Percentiles rank a stretch among this genome's conserved stretches.
These are phyloP conservation scores for Myotis planiceps DNA, from an alignment of 2,797 vertebrate genomes.

Conservation along the genomic window DNA sequence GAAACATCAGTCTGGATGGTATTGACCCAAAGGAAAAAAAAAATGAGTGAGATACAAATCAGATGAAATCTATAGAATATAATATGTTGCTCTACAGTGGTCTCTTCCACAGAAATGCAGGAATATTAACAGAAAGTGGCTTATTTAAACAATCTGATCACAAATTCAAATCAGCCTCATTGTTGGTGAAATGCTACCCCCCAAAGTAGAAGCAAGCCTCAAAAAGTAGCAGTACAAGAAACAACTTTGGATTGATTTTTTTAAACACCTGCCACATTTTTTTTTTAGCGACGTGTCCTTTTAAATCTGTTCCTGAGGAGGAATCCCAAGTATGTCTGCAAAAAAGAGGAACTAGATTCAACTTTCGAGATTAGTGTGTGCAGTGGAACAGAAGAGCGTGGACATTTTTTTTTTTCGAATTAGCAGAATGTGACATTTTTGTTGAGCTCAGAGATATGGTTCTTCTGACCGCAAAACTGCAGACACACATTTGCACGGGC, in stretches of 20 bases:
- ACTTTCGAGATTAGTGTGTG: neutral
- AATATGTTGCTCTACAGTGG: neutral
- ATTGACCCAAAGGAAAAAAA: neutral
- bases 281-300: neutral
- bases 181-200: neutral
- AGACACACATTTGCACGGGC: neutral
- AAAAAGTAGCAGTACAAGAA: slow-evolving; percentile 6
- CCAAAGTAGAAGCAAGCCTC: neutral
- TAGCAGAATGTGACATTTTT: slow-evolving; percentile 24
- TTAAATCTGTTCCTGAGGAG: neutral
- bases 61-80: neutral
- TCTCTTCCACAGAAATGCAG: neutral
- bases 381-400: neutral
- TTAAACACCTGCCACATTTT: neutral
- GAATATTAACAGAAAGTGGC: neutral
- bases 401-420: neutral
- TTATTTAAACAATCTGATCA: slow-evolving; percentile 3
- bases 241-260: neutral
- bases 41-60: neutral
- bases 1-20: neutral
- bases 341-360: slow-evolving; percentile 32
- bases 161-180: neutral
- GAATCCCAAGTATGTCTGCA: neutral
- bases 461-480: slow-evolving; percentile 41
- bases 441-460: neutral